Conservation (phyloP, 2,113 vertebrate species). For the Xiphophorus couchianus region DNA sequence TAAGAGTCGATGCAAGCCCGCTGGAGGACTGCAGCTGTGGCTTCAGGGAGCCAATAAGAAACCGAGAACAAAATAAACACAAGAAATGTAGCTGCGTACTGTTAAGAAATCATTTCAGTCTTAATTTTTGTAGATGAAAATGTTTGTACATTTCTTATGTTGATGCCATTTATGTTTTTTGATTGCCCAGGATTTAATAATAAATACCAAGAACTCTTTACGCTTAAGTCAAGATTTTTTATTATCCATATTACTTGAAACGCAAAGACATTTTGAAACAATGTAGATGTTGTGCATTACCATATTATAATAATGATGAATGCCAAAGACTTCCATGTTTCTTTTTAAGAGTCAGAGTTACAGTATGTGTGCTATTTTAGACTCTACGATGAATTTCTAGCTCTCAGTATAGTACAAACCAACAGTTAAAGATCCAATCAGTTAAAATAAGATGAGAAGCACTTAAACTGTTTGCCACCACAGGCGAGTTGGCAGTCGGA, state of each 20-base stretch:
- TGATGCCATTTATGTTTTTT: not conserved
- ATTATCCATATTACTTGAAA: constrained; percentile 82
- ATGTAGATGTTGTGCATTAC: constrained; percentile 80
- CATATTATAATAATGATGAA: constrained; percentile 78
- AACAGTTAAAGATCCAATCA: constrained; percentile 89
- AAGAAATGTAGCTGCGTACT: not conserved
- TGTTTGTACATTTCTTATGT: not conserved
- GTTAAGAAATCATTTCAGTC: not conserved
- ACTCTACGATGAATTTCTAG: constrained; percentile 68
- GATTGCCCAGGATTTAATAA: not conserved
- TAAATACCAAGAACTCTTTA: constrained; percentile 37
- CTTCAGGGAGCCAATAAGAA: constrained; percentile 70
- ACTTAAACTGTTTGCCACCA: constrained; percentile 79
- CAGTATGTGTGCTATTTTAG: constrained; percentile 62
- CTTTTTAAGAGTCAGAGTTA: constrained; percentile 56
- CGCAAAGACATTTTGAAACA: constrained; percentile 80
- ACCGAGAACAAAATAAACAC: constrained; percentile 54
- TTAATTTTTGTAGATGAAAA: not conserved
- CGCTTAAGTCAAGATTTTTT: constrained; percentile 78
- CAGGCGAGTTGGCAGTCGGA: constrained; percentile 65
- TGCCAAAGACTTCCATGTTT: constrained; percentile 59
- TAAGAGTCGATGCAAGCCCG: constrained; percentile 75
- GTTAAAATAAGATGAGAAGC: constrained; percentile 91
- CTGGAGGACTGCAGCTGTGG: constrained; percentile 73
- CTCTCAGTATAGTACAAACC: constrained; percentile 84